phyloP scores from a whole-genome alignment of 2,888 invertebrate species.

The Capitulum mitella region DNA sequence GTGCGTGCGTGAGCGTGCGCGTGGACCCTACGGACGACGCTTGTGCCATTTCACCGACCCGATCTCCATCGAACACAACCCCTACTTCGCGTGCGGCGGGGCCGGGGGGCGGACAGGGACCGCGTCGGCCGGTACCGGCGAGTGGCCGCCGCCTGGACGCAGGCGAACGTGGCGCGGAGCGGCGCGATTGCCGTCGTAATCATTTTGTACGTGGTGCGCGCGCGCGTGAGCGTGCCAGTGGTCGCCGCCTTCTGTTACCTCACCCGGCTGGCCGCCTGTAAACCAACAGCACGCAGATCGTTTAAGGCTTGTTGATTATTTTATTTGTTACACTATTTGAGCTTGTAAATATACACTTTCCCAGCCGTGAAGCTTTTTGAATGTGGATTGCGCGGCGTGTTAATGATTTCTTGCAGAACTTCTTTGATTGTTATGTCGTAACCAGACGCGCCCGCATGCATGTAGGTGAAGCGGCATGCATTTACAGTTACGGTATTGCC shows the following conservation, averaged over 20 bases:
- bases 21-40: background rate
- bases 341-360: constrained; percentile 24
- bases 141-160: too few relatives aligned
- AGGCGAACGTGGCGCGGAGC: too few relatives aligned
- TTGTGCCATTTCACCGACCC: background rate
- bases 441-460: too few relatives aligned
- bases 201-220: background rate
- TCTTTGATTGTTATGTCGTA: too few relatives aligned
- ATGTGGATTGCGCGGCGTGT: too few relatives aligned
- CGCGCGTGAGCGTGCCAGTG: background rate
- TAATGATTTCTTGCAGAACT: too few relatives aligned
- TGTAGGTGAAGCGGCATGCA: too few relatives aligned
- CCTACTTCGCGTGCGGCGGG: too few relatives aligned
- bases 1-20: background rate
- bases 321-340: constrained; percentile 23
- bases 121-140: too few relatives aligned
- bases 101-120: too few relatives aligned
- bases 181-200: background rate
- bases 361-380: too few relatives aligned
- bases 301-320: constrained; percentile 22
- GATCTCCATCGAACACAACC: constrained; percentile 1
- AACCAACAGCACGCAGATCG: background rate
- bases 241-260: background rate
- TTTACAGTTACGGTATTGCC: too few relatives aligned
- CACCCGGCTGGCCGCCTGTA: background rate